Percentiles rank a stretch among this genome's conserved stretches.
These are phyloP conservation scores for Stratiolaelaps scimitus DNA, from an alignment of 1,140 invertebrate genomes.

Conservation along the genomic window DNA sequence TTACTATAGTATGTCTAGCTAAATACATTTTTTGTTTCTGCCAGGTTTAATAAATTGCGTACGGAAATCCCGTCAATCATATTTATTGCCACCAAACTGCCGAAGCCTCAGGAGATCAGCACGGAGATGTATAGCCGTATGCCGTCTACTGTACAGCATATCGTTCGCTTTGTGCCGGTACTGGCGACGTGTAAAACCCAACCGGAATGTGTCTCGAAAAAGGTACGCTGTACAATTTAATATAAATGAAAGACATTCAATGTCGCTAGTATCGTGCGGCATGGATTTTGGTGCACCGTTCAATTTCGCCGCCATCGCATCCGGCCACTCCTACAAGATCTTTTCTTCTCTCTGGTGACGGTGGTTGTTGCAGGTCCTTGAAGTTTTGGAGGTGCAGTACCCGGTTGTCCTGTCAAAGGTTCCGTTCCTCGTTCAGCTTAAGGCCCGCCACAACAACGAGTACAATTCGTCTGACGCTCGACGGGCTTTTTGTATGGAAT, in stretches of 20 bases:
- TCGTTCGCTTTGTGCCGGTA: slow-evolving; percentile 9
- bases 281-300: not conserved
- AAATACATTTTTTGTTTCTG: too few relatives aligned
- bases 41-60: slow-evolving; percentile 3
- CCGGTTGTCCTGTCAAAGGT: not conserved
- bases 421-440: slow-evolving; percentile 15
- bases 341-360: not conserved
- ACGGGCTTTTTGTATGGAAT: not conserved
- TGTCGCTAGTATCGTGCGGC: not conserved
- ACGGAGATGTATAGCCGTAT: not conserved
- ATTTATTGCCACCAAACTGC: not conserved
- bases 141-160: not conserved
- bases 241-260: too few relatives aligned
- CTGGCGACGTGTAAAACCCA: slow-evolving; percentile 25
- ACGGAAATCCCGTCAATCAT: not conserved
- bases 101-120: not conserved
- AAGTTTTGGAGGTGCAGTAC: not conserved
- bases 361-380: slow-evolving; percentile 3
- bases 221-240: not conserved
- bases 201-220: slow-evolving; percentile 13
- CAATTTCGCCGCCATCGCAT: not conserved
- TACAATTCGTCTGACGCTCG: slow-evolving; percentile 7
- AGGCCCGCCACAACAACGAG: slow-evolving; percentile 20
- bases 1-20: too few relatives aligned
- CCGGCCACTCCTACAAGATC: not conserved